phyloP scores from a whole-genome alignment of 2,888 invertebrate species.

The Pristionchus entomophagus region DNA sequence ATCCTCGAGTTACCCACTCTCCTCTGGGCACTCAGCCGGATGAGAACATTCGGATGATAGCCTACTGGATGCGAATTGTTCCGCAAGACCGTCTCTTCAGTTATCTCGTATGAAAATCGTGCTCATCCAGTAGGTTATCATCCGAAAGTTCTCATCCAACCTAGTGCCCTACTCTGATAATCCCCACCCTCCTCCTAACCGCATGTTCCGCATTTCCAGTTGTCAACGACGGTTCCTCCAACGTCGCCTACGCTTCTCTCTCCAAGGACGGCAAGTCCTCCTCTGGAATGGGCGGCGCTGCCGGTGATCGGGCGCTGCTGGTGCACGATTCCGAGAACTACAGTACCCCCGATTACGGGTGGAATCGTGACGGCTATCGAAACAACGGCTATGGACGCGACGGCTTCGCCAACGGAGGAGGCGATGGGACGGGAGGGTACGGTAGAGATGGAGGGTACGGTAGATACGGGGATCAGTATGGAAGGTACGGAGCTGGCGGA shows the following conservation, averaged over 20 bases:
- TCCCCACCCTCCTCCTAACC: neutral
- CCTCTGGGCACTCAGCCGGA: too few relatives aligned
- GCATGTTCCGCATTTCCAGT: neutral
- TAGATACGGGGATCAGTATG: conserved; percentile 50
- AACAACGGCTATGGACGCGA: conserved; percentile 48
- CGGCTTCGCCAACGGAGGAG: neutral
- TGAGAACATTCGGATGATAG: too few relatives aligned
- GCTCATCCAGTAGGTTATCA: too few relatives aligned
- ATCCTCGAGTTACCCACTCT: too few relatives aligned
- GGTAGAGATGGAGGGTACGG: conserved; percentile 24
- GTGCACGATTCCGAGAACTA: conserved; percentile 58
- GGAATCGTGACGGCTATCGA: conserved; percentile 54
- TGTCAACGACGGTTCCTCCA: neutral
- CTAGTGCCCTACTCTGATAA: neutral
- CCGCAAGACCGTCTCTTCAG: too few relatives aligned
- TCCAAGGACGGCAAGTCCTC: conserved; percentile 25
- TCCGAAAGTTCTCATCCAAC: too few relatives aligned
- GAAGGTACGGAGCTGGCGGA: neutral
- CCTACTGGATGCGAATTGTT: too few relatives aligned
- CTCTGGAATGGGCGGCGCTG: conserved; percentile 12
- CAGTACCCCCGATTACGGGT: conserved; percentile 61
- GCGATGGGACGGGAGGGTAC: conserved; percentile 52
- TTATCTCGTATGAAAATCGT: too few relatives aligned
- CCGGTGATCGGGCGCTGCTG: conserved; percentile 54
- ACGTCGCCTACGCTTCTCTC: conserved; percentile 36